Evolutionary conservation across 2,888 invertebrate genomes (phyloP).

Genomic region (Pycnomerus fuliginosus): DNA sequence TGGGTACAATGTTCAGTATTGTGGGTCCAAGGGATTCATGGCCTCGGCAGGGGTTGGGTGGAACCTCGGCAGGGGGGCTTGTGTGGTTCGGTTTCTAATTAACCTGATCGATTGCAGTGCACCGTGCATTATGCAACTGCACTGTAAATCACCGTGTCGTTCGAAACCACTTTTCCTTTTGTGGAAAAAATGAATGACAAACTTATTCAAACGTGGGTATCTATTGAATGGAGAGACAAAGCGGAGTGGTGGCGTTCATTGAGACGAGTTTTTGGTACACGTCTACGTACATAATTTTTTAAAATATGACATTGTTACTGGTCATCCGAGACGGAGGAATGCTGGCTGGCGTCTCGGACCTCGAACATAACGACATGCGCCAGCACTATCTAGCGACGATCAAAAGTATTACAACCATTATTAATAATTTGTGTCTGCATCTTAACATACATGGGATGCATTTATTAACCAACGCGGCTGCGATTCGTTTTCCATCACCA

Average conservation of each 20-base stretch:
- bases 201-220: constrained; percentile 11
- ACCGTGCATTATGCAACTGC: constrained; percentile 34
- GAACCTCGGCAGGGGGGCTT: constrained; percentile 41
- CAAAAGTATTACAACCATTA: constrained; percentile 26
- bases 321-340: constrained; percentile 34
- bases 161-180: constrained; percentile 27
- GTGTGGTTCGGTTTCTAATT: constrained; percentile 49
- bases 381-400: constrained; percentile 35
- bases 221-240: constrained; percentile 28
- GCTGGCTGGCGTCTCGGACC: constrained; percentile 37
- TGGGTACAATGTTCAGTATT: no score
- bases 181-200: constrained; percentile 9
- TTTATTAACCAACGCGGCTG: no score
- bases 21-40: constrained; percentile 30
- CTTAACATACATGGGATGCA: constrained; percentile 11
- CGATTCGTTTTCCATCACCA: no score
- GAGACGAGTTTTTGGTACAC: constrained; percentile 28
- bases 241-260: constrained; percentile 29
- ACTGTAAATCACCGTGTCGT: constrained; percentile 34
- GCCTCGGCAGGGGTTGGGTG: constrained; percentile 41
- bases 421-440: constrained; percentile 22
- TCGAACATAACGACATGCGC: constrained; percentile 31
- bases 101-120: constrained; percentile 49
- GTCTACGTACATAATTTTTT: constrained; percentile 29
- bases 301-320: constrained; percentile 30